phyloP scores from a whole-genome alignment of 92 coral and sea anemone species.

The Plumapathes pennacea region DNA sequence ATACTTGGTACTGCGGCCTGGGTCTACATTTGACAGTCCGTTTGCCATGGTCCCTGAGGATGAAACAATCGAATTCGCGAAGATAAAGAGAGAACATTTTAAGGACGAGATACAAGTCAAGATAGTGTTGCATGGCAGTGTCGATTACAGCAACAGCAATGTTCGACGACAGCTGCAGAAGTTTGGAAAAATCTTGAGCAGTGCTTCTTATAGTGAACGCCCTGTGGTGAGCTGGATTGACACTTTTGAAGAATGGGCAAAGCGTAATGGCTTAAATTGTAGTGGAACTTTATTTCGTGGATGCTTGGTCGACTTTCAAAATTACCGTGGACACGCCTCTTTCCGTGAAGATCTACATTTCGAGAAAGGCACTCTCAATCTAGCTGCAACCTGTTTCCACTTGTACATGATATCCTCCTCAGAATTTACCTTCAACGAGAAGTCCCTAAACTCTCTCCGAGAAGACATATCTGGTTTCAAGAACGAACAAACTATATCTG shows the following conservation, averaged over 20 bases:
- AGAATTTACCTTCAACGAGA: background rate
- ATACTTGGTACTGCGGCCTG: background rate
- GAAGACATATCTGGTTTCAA: background rate
- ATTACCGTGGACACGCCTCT: background rate
- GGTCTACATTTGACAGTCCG: conserved; percentile 14
- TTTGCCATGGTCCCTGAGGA: conserved; percentile 6
- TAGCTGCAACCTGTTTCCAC: conserved; percentile 5
- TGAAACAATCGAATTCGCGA: conserved; percentile 7
- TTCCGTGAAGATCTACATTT: conserved; percentile 14
- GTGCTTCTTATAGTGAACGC: conserved; percentile 12
- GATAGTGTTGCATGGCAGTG: conserved; percentile 11
- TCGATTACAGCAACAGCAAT: conserved; percentile 8
- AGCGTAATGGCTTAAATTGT: conserved; percentile 1
- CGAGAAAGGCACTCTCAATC: conserved; percentile 1
- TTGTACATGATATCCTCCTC: conserved; percentile 2
- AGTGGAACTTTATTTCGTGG: conserved; percentile 1
- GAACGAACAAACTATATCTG: background rate
- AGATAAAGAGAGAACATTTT: conserved; percentile 18
- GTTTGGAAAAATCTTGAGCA: conserved; percentile 11
- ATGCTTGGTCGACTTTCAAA: conserved; percentile 7
- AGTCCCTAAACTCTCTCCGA: background rate
- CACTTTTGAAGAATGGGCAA: conserved; percentile 3
- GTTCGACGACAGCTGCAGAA: conserved; percentile 8
- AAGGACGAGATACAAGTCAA: conserved; percentile 16
- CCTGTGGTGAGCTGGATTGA: conserved; percentile 17